Conservation (phyloP, 2,797 vertebrate genomes). For the Enteromius mattozi region DNA sequence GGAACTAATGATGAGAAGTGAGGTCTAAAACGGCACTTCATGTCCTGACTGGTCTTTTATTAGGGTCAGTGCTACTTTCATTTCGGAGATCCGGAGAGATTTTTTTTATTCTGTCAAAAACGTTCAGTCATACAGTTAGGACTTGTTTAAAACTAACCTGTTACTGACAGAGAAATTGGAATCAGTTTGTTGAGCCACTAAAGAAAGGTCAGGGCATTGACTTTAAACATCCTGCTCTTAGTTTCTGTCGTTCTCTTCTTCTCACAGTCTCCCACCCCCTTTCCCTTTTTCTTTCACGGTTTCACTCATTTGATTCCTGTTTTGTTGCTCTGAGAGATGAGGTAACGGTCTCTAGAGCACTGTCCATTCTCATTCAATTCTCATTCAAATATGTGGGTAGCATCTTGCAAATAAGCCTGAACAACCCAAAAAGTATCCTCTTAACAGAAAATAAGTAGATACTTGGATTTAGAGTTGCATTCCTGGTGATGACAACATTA, state of each 20-base stretch:
- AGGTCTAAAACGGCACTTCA: slow-evolving; percentile 26
- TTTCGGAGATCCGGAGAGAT: not conserved
- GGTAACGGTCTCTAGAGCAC: slow-evolving; percentile 27
- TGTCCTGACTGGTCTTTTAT: slow-evolving; percentile 45
- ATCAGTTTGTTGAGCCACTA: not conserved
- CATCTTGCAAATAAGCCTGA: slow-evolving; percentile 21
- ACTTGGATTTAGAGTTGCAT: not conserved
- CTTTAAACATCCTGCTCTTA: slow-evolving; percentile 55
- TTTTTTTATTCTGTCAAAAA: slow-evolving; percentile 7
- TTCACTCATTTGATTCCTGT: slow-evolving; percentile 32
- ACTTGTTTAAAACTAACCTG: slow-evolving; percentile 16
- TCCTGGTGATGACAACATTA: not conserved
- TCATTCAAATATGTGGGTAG: slow-evolving; percentile 11
- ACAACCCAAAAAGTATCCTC: not conserved
- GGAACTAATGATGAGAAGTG: slow-evolving; percentile 46
- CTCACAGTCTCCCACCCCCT: slow-evolving; percentile 36
- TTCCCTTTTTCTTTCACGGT: not conserved
- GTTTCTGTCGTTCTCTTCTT: slow-evolving; percentile 56
- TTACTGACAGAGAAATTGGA: slow-evolving; percentile 21
- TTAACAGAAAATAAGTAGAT: slow-evolving; percentile 17
- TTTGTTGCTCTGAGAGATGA: slow-evolving; percentile 40
- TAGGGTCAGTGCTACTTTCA: slow-evolving; percentile 26
- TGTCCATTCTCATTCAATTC: slow-evolving; percentile 27
- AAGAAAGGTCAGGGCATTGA: slow-evolving; percentile 23
- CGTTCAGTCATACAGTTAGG: slow-evolving; percentile 10